These are phyloP conservation scores for Holacanthus passer DNA, from an alignment of 2,113 vertebrate genomes.

Conservation along the genomic window DNA sequence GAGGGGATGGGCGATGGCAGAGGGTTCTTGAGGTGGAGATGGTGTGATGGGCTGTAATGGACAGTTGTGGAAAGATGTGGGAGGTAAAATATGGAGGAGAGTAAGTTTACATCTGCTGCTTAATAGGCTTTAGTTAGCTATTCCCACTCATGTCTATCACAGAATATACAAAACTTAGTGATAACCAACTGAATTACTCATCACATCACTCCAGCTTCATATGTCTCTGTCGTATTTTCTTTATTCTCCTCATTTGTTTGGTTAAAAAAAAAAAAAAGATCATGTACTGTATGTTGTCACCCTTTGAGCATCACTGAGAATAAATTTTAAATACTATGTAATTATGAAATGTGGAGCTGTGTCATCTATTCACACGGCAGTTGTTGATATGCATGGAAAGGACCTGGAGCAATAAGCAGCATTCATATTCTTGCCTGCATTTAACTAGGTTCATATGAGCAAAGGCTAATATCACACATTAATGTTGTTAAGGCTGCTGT, in stretches of 20 bases:
- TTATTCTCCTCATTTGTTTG: constrained; percentile 29
- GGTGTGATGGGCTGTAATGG: constrained; percentile 11
- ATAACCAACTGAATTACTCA: not conserved
- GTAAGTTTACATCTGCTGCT: constrained; percentile 9
- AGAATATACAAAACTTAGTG: not conserved
- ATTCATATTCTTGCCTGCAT: not conserved
- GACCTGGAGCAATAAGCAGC: not conserved
- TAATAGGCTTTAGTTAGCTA: not conserved
- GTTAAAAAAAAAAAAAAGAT: not conserved
- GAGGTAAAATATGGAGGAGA: constrained; percentile 1
- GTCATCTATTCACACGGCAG: not conserved
- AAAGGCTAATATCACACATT: constrained; percentile 27
- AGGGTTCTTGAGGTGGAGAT: not conserved
- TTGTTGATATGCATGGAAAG: not conserved
- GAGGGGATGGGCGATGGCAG: not conserved
- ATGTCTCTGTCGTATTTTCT: not conserved
- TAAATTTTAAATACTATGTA: constrained; percentile 63
- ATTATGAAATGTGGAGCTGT: constrained; percentile 26
- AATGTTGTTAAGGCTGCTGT: constrained; percentile 36
- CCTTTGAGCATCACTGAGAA: constrained; percentile 31
- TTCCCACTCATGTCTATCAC: not conserved
- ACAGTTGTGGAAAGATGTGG: not conserved
- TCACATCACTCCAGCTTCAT: constrained; percentile 16
- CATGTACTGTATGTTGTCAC: constrained; percentile 16
- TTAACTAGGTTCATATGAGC: not conserved